Conservation (phyloP, 2,113 vertebrate species). For the Vidua macroura region DNA sequence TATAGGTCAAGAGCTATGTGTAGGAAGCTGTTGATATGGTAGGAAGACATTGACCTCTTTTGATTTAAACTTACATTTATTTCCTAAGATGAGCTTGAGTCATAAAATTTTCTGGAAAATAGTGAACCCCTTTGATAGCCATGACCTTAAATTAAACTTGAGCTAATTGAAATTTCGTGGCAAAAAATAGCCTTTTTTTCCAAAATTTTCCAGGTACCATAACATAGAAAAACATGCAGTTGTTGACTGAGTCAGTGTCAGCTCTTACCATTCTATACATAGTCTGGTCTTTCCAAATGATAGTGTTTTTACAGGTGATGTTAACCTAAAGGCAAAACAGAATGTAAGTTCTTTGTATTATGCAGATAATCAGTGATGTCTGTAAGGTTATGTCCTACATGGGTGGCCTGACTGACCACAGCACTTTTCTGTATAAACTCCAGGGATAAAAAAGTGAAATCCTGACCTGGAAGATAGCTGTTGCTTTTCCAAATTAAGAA, state of each 20-base stretch:
- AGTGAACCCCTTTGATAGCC: neutral
- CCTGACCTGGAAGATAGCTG: neutral
- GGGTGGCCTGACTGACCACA: neutral
- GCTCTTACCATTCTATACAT: neutral
- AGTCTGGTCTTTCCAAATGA: neutral
- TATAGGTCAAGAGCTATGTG: neutral
- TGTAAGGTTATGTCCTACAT: neutral
- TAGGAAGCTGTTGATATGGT: neutral
- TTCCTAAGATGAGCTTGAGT: neutral
- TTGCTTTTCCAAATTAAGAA: neutral
- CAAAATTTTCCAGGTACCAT: neutral
- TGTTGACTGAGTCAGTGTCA: neutral
- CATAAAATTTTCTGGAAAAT: neutral
- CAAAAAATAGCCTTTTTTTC: neutral
- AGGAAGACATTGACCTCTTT: neutral
- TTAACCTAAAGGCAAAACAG: slow-evolving; percentile 7
- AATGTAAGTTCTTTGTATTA: neutral
- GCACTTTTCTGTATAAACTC: neutral
- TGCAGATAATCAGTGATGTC: neutral
- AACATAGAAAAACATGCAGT: neutral
- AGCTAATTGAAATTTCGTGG: neutral
- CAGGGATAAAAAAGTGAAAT: neutral
- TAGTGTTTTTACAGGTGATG: slow-evolving; percentile 7
- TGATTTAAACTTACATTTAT: neutral
- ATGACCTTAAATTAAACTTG: neutral